A percentile compares a stretch with the other conserved stretches of the same genome.
Evolutionary conservation across 2,888 invertebrate species (phyloP).

Genomic region (Rapana venosa): DNA sequence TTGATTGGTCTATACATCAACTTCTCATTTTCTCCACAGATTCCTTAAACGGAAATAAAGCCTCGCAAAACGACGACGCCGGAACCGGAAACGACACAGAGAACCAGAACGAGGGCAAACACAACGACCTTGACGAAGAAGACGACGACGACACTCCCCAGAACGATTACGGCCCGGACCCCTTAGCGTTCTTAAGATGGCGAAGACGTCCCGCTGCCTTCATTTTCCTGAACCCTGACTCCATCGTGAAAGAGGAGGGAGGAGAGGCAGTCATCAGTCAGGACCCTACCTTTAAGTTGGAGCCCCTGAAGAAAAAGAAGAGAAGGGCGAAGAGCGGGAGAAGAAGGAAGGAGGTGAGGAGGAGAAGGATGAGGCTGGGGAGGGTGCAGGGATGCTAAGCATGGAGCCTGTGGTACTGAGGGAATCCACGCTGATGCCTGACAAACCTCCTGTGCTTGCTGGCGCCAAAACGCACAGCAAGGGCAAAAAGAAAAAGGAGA

Average conservation of each 20-base stretch:
- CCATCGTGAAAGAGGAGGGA: neutral
- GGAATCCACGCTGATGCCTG: neutral
- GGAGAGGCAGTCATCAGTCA: neutral
- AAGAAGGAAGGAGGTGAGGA: neutral
- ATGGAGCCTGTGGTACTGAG: constrained; percentile 17
- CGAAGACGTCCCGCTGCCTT: constrained; percentile 7
- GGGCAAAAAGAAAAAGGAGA: neutral
- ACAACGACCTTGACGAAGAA: neutral
- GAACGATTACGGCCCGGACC: neutral
- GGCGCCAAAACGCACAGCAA: neutral
- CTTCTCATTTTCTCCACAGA: neutral
- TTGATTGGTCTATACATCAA: neutral
- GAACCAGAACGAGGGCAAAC: too few species aligned
- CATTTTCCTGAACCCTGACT: constrained; percentile 14
- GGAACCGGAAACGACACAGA: neutral
- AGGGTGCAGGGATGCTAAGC: neutral
- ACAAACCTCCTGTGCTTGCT: neutral
- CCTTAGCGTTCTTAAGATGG: neutral
- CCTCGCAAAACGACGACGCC: neutral
- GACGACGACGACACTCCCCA: neutral
- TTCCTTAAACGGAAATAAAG: neutral
- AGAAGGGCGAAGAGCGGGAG: neutral
- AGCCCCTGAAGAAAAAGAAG: constrained; percentile 14
- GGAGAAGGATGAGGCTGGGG: neutral
- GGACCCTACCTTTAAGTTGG: neutral